Evolutionary conservation across 2,113 vertebrate species (phyloP).

Genomic region (Oxygymnocypris stewartii): DNA sequence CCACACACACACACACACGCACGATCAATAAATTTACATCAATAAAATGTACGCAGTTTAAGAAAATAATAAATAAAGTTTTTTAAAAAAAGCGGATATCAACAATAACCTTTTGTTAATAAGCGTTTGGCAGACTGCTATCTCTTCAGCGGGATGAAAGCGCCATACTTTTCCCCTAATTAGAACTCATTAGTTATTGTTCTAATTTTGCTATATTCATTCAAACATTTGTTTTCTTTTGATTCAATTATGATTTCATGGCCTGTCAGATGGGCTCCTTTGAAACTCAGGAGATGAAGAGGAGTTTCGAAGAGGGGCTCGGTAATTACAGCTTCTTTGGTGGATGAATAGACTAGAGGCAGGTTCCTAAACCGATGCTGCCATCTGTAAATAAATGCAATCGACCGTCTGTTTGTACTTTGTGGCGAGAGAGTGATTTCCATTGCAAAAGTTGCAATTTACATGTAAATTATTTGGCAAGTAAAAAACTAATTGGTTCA

Average conservation of each 20-base stretch:
- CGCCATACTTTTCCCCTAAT: background rate
- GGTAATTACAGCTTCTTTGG: constrained; percentile 23
- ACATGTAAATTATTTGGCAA: constrained; percentile 35
- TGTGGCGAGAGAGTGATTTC: background rate
- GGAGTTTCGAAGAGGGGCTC: constrained; percentile 2
- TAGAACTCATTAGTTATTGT: constrained; percentile 36
- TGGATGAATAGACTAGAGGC: constrained; percentile 24
- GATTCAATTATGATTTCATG: constrained; percentile 31
- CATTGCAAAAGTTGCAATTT: constrained; percentile 16
- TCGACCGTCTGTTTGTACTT: constrained; percentile 4
- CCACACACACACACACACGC: too few relatives aligned
- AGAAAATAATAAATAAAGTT: background rate
- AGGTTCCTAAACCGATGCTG: background rate
- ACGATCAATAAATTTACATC: too few relatives aligned
- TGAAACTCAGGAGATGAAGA: constrained; percentile 32
- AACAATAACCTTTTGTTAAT: constrained; percentile 3
- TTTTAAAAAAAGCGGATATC: background rate
- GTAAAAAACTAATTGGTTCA: constrained; percentile 43
- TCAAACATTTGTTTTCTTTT: constrained; percentile 26
- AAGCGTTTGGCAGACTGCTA: background rate
- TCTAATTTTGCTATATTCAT: constrained; percentile 17
- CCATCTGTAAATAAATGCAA: constrained; percentile 39
- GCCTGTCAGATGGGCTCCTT: constrained; percentile 31
- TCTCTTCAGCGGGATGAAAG: background rate
- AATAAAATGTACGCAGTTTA: background rate